Base-by-base conservation (phyloP, 2,113 vertebrate species). In the Patagioenas fasciata region DNA sequence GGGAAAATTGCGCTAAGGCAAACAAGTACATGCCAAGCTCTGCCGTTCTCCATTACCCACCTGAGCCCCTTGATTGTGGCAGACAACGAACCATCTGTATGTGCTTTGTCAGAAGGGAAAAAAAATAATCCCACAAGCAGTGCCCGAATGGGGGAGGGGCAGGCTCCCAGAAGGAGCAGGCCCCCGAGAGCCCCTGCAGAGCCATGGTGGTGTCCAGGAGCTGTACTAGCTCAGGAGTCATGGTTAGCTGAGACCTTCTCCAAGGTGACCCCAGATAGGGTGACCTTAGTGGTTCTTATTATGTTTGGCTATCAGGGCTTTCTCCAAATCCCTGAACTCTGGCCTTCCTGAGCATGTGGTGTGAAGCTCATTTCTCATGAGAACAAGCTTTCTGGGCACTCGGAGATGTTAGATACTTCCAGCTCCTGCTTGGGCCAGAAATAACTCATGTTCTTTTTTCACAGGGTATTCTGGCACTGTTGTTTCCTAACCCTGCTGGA, bases 31-130 rank as follows among this genome's bases (percentile, higher is more conserved):
- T 98, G 98, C 98, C 98, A 98, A 96, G 97, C 95, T 93, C 95
- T 98, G 98, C 98, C 98, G 98, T 91, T 98, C 97, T 93, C 97
- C 98, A 98, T 99, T 98, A 98, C 96, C 98, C 98, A 99, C 98
- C 98, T 99, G 98, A 98, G 97, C 89, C 87, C 85, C 93, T 93
- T 98, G 98, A 99, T 98, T 98, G 98, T 88, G 96, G 74, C 71
- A 97, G 98, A 99, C 98, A 98, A 94, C 60, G 2, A 93, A 93
- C 98, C 99, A 99, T 99, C 98, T 99, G 98, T 65, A 97, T 96
- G 96, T 98, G 98, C 98, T 98, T 98, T 98, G 94, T 97, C 95
- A 98, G 95, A 97, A 19, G 50, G 61, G 79, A 28, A 21, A 91
- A 77, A 81, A 71, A 40, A 7, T 8, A 80, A 75, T 90, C 77